Percentiles rank a stretch among this genome's conserved stretches.
phyloP scores from a whole-genome alignment of 1,140 invertebrate species.

The Brachionus sp. region DNA sequence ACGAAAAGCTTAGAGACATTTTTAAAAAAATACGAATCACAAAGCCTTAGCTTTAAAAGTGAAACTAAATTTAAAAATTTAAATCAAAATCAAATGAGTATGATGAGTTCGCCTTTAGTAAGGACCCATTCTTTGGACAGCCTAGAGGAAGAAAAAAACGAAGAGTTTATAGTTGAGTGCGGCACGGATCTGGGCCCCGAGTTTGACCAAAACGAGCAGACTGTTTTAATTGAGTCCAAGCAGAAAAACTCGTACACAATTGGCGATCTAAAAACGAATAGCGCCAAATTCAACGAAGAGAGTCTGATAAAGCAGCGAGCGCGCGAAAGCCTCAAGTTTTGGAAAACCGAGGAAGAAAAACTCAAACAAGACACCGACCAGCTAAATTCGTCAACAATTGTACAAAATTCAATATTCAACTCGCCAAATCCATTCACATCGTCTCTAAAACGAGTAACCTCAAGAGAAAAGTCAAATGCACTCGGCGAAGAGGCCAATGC shows the following conservation, averaged over 20 bases:
- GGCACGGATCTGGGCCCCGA: not conserved
- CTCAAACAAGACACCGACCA: not conserved
- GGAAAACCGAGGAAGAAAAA: slow-evolving; percentile 36
- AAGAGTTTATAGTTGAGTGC: slow-evolving; percentile 11
- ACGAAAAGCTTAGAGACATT: slow-evolving; percentile 31
- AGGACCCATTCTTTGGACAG: slow-evolving; percentile 35
- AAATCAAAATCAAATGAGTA: not conserved
- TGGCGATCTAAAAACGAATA: not conserved
- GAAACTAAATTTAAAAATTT: slow-evolving; percentile 22
- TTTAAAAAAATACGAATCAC: slow-evolving; percentile 31
- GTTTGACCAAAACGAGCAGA: not conserved
- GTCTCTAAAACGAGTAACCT: not conserved
- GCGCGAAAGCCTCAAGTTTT: slow-evolving; percentile 30
- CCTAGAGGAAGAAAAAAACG: slow-evolving; percentile 22
- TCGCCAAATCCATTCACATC: not conserved
- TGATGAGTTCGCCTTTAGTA: not conserved
- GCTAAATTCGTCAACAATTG: not conserved
- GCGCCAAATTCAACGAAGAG: not conserved
- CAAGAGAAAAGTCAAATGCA: not conserved
- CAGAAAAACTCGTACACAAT: not conserved
- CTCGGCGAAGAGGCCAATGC: not conserved
- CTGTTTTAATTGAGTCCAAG: not conserved
- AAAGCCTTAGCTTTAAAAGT: slow-evolving; percentile 26
- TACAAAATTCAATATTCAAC: slow-evolving; percentile 28
- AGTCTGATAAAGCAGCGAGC: slow-evolving; percentile 5